Base-by-base conservation (phyloP, 1,140 invertebrate species). In the Aphis gossypii region DNA sequence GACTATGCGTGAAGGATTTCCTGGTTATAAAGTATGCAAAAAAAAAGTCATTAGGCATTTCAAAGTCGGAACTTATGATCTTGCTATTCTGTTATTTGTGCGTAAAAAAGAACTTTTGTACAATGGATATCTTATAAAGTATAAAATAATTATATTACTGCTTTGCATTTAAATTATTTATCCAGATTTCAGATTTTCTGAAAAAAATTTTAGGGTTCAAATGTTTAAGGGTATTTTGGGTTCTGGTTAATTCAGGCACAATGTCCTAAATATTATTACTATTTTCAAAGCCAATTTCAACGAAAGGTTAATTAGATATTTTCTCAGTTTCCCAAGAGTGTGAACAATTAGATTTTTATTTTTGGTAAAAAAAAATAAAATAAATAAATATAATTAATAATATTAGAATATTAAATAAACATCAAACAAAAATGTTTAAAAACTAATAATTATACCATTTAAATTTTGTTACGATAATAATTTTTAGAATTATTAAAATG, bases 1-100 rank as follows among this genome's bases (percentile, higher is more conserved):
- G 41, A 56, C 18, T 23, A 89, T 41, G 35, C 51, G 35, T 56
- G 20, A 41, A 89, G 48, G 51, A 89, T 89, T 56, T 56, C 51
- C 88, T 89, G 88, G 88, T 89, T 56, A 25, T 89, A 56, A 89
- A 56, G 51, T 56, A 89, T 89, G 35, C 35, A 89, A 56, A 89
- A 56, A 51, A 89, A 56, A 87, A 56, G 46, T 54, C 35, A 56
- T 89, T 89, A 35, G 35, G 56, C 8, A 41, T 89, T 89, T 56
- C 25, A 56, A 56, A 89, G 48, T 35, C 88, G 23, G 87, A 89
- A 89, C 35, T 89, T 89, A 35, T 54, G 44, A 89, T 89, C 21
- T 89, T 89, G 86, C 1, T 87, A 23, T 89, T 89, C 2, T 25
- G 21, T 38, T 89, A 54, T 89, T 88, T 89, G 5, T 9, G 23